Evolutionary conservation across 2,797 vertebrate genomes (phyloP).

Genomic region (Pelochelys cantorii): DNA sequence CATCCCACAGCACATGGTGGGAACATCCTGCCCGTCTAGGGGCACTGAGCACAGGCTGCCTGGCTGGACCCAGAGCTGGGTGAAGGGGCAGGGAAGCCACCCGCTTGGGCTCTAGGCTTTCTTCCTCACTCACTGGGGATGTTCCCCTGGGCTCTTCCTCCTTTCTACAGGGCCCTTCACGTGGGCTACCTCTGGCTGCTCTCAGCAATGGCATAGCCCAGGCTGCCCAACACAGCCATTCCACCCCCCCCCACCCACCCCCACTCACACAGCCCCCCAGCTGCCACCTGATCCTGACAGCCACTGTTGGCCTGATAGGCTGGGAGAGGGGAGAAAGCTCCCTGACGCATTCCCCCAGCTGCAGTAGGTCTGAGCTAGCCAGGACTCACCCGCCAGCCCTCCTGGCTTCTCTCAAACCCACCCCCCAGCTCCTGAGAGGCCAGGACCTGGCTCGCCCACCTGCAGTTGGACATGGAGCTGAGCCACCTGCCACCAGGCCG

Average conservation of each 20-base stretch:
- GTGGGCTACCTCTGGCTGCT: too few relatives aligned
- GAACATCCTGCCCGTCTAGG: neutral
- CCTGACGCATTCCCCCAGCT: too few relatives aligned
- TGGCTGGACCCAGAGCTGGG: neutral
- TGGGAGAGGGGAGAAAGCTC: too few relatives aligned
- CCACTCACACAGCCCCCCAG: too few relatives aligned
- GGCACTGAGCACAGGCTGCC: neutral
- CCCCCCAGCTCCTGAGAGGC: neutral
- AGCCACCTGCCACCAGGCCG: too few relatives aligned
- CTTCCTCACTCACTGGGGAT: neutral
- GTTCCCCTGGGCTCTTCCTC: neutral
- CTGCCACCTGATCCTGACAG: too few relatives aligned
- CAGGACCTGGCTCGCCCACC: accelerated
- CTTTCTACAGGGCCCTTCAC: neutral
- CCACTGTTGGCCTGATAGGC: too few relatives aligned
- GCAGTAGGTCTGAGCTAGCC: neutral
- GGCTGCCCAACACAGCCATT: too few relatives aligned
- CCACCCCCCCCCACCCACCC: too few relatives aligned
- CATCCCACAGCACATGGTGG: neutral
- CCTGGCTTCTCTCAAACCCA: accelerated
- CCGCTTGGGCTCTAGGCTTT: neutral
- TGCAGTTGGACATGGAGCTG: too few relatives aligned
- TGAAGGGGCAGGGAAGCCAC: neutral
- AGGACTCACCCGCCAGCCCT: neutral
- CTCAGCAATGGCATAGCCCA: too few relatives aligned